Evolutionary conservation across 2,888 invertebrate genomes (phyloP).

Genomic region (Drosophila austrosaltans): DNA sequence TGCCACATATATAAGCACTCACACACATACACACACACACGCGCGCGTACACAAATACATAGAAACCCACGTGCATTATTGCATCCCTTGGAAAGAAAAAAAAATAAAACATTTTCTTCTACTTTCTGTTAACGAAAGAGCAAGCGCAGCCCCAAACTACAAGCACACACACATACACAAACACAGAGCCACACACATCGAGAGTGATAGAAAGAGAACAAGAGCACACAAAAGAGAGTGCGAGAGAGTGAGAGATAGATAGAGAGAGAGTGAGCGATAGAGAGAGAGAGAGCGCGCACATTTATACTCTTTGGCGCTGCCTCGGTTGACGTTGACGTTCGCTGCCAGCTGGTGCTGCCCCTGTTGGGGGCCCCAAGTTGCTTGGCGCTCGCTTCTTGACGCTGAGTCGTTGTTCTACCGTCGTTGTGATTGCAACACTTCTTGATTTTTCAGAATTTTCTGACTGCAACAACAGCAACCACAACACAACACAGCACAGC

Average conservation of each 20-base stretch:
- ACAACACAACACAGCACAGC: constrained; percentile 10
- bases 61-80: constrained; percentile 64
- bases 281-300: neutral
- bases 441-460: constrained; percentile 38
- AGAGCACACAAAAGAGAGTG: neutral
- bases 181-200: neutral
- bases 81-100: constrained; percentile 57
- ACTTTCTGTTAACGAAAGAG: constrained; percentile 23
- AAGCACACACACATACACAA: neutral
- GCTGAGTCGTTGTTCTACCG: constrained; percentile 81
- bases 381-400: constrained; percentile 56
- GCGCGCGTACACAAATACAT: constrained; percentile 3
- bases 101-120: constrained; percentile 14
- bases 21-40: constrained; percentile 18
- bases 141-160: constrained; percentile 28
- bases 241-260: neutral
- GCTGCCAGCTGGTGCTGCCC: constrained; percentile 21
- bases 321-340: constrained; percentile 11
- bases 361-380: constrained; percentile 64
- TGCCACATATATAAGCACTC: constrained; percentile 12
- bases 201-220: constrained; percentile 8
- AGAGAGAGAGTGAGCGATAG: neutral
- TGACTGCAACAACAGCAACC: constrained; percentile 48
- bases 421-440: constrained; percentile 80
- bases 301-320: constrained; percentile 14